A percentile compares a stretch with the other conserved stretches of the same genome.
phyloP scores from a whole-genome alignment of 2,797 vertebrate species.

The Microcaecilia unicolor region DNA sequence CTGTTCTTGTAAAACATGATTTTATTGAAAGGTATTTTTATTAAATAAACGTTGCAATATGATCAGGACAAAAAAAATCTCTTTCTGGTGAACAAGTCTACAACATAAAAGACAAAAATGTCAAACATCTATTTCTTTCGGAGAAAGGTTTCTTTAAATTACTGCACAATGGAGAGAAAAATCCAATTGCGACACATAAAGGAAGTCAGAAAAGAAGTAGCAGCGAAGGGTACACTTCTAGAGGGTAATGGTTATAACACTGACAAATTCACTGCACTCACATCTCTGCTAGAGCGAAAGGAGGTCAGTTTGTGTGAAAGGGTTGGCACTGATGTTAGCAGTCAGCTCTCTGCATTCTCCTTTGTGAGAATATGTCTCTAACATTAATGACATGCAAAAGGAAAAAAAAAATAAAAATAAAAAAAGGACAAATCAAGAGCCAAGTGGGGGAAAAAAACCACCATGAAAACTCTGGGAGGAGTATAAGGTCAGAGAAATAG shows the following conservation, averaged over 20 bases:
- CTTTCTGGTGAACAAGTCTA: not conserved
- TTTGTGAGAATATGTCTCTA: not conserved
- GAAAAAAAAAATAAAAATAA: no score
- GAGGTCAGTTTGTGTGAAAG: not conserved
- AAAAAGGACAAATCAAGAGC: not conserved
- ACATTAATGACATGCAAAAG: constrained; percentile 9
- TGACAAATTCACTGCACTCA: constrained; percentile 2
- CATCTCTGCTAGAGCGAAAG: constrained; percentile 10
- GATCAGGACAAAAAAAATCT: not conserved
- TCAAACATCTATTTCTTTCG: not conserved
- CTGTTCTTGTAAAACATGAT: no score
- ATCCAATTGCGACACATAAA: no score
- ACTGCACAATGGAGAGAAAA: no score
- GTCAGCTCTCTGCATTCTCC: not conserved
- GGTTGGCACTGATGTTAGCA: not conserved
- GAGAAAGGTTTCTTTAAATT: not conserved
- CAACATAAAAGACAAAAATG: constrained; percentile 15
- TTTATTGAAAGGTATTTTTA: no score
- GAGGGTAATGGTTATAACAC: constrained; percentile 14
- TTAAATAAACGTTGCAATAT: no score
- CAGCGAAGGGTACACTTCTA: not conserved
- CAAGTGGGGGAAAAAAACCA: not conserved
- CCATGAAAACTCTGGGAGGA: constrained; percentile 7
- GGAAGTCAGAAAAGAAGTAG: constrained; percentile 18
- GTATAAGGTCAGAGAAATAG: constrained; percentile 21